Evolutionary conservation across 2,113 vertebrate genomes (phyloP), one percentile per base, ranked within the genome.

Genomic region (Hippocampus abdominalis): DNA sequence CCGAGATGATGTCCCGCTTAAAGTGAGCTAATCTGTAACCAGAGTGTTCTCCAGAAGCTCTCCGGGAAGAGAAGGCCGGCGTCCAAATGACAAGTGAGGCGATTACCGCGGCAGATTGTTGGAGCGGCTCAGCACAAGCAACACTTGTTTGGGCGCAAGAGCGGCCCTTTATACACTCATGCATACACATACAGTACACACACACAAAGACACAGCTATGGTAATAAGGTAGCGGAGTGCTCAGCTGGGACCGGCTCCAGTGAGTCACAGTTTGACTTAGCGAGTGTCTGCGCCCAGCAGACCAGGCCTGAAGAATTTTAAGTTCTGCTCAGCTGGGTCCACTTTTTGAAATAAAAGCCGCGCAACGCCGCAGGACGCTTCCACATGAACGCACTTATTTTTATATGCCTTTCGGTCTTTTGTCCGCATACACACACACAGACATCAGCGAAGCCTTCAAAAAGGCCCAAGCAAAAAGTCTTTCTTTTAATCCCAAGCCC

Each of bases 21-120:
- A 68, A 72, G 74, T 8, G 64, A 29, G 67, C 69, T 75, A 44
- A 81, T 82, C 56, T 74, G 75, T 36, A 68, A 48, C 25, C 60
- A 1, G 70, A 82, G 69, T 39, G 71, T 75, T 69, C 73, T 76
- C 78, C 73, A 77, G 66, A 80, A 77, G 64, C 79, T 64, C 81
- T 78, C 71, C 75, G 70, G 53, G 71, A 73, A 59, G 10, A 23
- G 49, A 21, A 65, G 75, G 54, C 18, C 40, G 72, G 72, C 66
- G 61, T 23, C 73, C 76, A 85, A 83, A 86, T 87, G 81, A 83
- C 73, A 81, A 73, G 74, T 56, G 66, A 82, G 70, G 76, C 74
- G 79, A 89, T 83, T 79, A 84, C 79, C 73, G 64, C 21, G 18
- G 2, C 72, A 82, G 83, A 87, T 87, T 81, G 87, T 87, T 71